phyloP scores from a whole-genome alignment of 2,888 invertebrate genomes.

The Eupithecia pulchellata region DNA sequence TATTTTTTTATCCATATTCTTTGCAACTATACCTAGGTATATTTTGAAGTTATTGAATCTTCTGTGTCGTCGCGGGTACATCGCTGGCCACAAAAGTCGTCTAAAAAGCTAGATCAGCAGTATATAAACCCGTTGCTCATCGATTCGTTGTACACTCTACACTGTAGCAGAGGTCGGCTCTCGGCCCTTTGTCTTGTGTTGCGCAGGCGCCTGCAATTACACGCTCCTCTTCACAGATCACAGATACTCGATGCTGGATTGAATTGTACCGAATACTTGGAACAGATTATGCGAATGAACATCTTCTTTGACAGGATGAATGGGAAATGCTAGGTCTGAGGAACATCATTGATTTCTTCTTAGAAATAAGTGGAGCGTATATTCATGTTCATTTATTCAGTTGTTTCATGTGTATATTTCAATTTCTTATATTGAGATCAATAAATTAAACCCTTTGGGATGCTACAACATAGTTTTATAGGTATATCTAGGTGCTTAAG shows the following conservation, averaged over 20 bases:
- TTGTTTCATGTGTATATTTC: too few relatives aligned
- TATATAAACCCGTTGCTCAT: neutral
- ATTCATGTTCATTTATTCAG: too few relatives aligned
- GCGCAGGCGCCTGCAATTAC: slow-evolving; percentile 10
- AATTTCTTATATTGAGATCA: too few relatives aligned
- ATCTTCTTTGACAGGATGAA: neutral
- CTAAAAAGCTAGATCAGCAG: neutral
- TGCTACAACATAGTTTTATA: too few relatives aligned
- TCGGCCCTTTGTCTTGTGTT: slow-evolving; percentile 3
- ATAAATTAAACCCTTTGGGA: too few relatives aligned
- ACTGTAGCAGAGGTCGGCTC: slow-evolving; percentile 1
- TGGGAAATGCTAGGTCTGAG: neutral
- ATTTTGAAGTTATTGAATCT: neutral
- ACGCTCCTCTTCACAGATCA: slow-evolving; percentile 3
- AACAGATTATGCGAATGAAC: slow-evolving; percentile 15
- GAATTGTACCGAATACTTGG: slow-evolving; percentile 6
- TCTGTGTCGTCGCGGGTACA: too few relatives aligned
- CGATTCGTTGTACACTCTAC: slow-evolving; percentile 1
- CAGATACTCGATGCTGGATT: neutral
- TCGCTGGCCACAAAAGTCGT: neutral
- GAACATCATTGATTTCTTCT: neutral
- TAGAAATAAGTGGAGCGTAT: neutral
- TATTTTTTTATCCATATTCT: too few relatives aligned
- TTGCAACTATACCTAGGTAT: too few relatives aligned
- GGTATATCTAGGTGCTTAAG: too few relatives aligned